phyloP scores from a whole-genome alignment of 2,888 invertebrate genomes.

The Hydraecia micacea region DNA sequence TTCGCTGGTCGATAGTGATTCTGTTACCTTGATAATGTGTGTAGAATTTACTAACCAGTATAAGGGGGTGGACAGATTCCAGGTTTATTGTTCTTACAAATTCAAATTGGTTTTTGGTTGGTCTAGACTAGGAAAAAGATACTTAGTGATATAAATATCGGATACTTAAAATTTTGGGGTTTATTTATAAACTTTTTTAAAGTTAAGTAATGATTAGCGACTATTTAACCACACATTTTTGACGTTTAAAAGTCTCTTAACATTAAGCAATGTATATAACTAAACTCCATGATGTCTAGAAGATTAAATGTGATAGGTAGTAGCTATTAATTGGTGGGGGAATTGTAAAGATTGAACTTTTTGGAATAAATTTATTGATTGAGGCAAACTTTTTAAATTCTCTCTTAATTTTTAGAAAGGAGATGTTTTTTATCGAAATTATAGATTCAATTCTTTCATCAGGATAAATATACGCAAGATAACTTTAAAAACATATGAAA shows the following conservation, averaged over 20 bases:
- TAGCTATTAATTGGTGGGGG: not conserved
- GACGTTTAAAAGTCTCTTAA: not conserved
- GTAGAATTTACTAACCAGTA: slow-evolving; percentile 54
- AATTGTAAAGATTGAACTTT: not conserved
- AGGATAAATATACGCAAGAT: not conserved
- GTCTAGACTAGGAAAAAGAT: not conserved
- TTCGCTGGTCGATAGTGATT: slow-evolving; percentile 61
- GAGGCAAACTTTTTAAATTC: not conserved
- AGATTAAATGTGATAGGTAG: not conserved
- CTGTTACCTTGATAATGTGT: slow-evolving; percentile 68
- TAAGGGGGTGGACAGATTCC: slow-evolving; percentile 24
- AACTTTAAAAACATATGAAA: not conserved
- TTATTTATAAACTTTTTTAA: not conserved
- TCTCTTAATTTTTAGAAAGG: not conserved
- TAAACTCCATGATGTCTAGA: not conserved
- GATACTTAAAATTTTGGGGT: not conserved
- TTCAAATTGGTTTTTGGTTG: not conserved
- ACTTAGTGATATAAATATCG: not conserved
- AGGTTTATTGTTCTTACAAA: not conserved
- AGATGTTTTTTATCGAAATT: not conserved
- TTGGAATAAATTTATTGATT: slow-evolving; percentile 6
- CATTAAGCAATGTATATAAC: not conserved
- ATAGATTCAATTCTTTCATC: not conserved
- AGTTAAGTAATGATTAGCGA: not conserved
- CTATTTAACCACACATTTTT: not conserved